Conservation (phyloP, 2,113 vertebrate genomes). For the Lipophrys pholis region DNA sequence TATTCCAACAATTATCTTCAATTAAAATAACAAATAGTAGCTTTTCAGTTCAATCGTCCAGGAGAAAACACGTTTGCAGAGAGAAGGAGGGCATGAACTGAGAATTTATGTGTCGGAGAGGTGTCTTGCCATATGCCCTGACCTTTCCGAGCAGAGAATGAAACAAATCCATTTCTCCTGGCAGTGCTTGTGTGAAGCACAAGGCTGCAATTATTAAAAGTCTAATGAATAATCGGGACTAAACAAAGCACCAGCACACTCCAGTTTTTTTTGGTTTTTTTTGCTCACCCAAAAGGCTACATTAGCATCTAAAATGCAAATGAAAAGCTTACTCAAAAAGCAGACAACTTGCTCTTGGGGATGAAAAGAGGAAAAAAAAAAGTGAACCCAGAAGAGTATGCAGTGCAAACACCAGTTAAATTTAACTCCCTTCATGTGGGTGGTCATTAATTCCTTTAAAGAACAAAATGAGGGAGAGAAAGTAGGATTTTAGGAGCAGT, state of each 20-base stretch:
- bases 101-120: slow-evolving; percentile 24
- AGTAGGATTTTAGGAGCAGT: background rate
- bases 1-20: slow-evolving; percentile 41
- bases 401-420: slow-evolving; percentile 8
- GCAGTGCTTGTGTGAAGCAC: slow-evolving; percentile 47
- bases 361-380: background rate
- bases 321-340: slow-evolving; percentile 37
- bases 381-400: slow-evolving; percentile 1
- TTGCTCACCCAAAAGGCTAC: slow-evolving; percentile 63
- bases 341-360: slow-evolving; percentile 13
- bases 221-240: slow-evolving; percentile 63
- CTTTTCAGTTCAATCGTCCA: slow-evolving; percentile 31
- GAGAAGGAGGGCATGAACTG: slow-evolving; percentile 26
- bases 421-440: background rate
- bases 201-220: slow-evolving; percentile 60
- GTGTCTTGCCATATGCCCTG: slow-evolving; percentile 32
- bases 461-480: background rate
- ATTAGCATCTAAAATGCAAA: slow-evolving; percentile 72
- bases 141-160: slow-evolving; percentile 58
- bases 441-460: slow-evolving; percentile 11
- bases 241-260: slow-evolving; percentile 55
- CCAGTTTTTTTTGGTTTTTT: slow-evolving; percentile 27
- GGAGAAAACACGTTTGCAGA: slow-evolving; percentile 41
- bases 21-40: slow-evolving; percentile 7
- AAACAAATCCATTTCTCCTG: slow-evolving; percentile 54